Evolutionary conservation across 2,888 invertebrate species (phyloP).

Genomic region (Catotricha subobsoleta): DNA sequence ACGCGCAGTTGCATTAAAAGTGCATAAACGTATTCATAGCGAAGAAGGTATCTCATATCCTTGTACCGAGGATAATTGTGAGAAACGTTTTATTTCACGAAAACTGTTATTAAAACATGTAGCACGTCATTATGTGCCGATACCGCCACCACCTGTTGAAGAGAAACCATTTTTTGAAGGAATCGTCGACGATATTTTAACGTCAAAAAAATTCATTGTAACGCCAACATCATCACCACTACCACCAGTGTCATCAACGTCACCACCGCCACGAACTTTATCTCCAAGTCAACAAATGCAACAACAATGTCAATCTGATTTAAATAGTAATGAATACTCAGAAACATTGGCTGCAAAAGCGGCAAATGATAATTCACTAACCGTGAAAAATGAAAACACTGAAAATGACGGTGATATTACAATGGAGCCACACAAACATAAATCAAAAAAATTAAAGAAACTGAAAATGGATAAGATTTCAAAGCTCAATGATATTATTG

Average conservation of each 20-base stretch:
- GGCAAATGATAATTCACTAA: too few relatives aligned
- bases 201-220: neutral
- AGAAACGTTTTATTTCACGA: conserved; percentile 62
- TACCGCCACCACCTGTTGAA: conserved; percentile 12
- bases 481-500: conserved; percentile 40
- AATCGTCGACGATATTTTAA: neutral
- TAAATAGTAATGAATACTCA: too few relatives aligned
- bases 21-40: conserved; percentile 63
- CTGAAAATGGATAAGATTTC: conserved; percentile 13
- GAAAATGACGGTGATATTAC: too few relatives aligned
- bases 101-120: conserved; percentile 58
- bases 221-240: neutral
- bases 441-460: conserved; percentile 25
- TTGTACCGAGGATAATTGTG: conserved; percentile 52
- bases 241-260: neutral
- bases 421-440: too few relatives aligned
- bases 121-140: conserved; percentile 35
- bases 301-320: too few relatives aligned
- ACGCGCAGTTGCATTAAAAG: conserved; percentile 60
- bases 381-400: too few relatives aligned
- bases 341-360: too few relatives aligned
- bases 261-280: neutral
- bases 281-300: too few relatives aligned
- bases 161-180: conserved; percentile 1
- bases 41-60: conserved; percentile 47